Conservation (phyloP, 2,113 vertebrate species). For the Amazona guildingii region DNA sequence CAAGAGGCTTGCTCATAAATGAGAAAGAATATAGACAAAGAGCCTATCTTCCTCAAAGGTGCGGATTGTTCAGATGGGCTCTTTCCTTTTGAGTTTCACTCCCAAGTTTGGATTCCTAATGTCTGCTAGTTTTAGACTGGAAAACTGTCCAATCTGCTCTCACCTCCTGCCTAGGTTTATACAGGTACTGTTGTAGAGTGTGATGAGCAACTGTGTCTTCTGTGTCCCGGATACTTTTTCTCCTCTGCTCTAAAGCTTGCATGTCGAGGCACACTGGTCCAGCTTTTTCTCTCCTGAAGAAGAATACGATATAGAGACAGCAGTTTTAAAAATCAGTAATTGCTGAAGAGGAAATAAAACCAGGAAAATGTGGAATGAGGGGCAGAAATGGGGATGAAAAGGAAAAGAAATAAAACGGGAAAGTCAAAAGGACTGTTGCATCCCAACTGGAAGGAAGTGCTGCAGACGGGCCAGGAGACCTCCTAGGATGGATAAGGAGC, state of each 20-base stretch:
- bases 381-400: neutral
- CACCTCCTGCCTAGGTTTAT: slow-evolving; percentile 91
- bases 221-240: slow-evolving; percentile 76
- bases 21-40: neutral
- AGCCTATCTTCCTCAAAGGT: neutral
- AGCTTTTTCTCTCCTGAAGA: slow-evolving; percentile 79
- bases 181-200: slow-evolving; percentile 91
- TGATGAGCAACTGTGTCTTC: slow-evolving; percentile 88
- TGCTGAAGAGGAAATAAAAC: neutral
- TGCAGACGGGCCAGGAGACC: no score
- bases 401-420: neutral
- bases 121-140: neutral
- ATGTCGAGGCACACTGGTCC: slow-evolving; percentile 90
- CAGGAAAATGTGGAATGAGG: neutral
- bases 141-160: neutral
- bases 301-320: neutral
- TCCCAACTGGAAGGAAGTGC: no score
- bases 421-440: neutral
- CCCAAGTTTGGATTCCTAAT: neutral
- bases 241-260: slow-evolving; percentile 84
- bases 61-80: neutral
- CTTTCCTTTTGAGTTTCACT: neutral
- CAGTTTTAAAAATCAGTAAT: neutral
- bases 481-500: no score
- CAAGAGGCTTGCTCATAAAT: neutral